These are phyloP conservation scores for Euwallacea fornicatus DNA, from an alignment of 1,140 invertebrate species.

Conservation along the genomic window DNA sequence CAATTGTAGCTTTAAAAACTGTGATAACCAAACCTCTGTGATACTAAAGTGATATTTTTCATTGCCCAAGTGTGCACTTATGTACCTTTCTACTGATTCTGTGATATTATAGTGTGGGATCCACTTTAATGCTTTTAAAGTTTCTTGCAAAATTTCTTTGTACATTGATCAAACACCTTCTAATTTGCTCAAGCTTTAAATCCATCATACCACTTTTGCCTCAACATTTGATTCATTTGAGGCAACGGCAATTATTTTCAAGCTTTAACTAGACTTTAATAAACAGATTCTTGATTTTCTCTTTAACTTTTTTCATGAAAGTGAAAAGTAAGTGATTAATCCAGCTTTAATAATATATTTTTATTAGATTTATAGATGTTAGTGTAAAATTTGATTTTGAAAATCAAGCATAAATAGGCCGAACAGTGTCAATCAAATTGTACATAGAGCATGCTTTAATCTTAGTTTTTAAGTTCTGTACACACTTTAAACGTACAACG, in stretches of 20 bases:
- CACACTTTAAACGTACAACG: neutral
- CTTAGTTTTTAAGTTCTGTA: constrained; percentile 30
- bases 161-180: constrained; percentile 37
- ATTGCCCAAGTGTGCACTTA: neutral
- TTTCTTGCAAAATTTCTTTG: constrained; percentile 19
- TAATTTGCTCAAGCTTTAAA: constrained; percentile 54
- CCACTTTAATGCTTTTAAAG: neutral
- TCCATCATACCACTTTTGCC: constrained; percentile 15
- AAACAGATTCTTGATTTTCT: neutral
- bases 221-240: constrained; percentile 6
- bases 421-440: constrained; percentile 49
- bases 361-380: neutral
- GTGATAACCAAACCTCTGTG: constrained; percentile 20
- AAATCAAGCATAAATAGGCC: constrained; percentile 40
- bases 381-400: neutral
- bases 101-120: neutral
- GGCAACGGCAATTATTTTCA: constrained; percentile 16
- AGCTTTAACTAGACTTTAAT: constrained; percentile 37
- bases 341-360: constrained; percentile 27
- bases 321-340: neutral
- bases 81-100: too few species aligned
- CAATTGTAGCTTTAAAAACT: constrained; percentile 24
- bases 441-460: constrained; percentile 47
- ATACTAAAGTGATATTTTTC: constrained; percentile 20
- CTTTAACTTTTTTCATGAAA: too few species aligned